Percentiles rank a stretch among this genome's conserved stretches.
Conservation (phyloP, 2,888 invertebrate genomes). For the Epinotia demarniana region DNA sequence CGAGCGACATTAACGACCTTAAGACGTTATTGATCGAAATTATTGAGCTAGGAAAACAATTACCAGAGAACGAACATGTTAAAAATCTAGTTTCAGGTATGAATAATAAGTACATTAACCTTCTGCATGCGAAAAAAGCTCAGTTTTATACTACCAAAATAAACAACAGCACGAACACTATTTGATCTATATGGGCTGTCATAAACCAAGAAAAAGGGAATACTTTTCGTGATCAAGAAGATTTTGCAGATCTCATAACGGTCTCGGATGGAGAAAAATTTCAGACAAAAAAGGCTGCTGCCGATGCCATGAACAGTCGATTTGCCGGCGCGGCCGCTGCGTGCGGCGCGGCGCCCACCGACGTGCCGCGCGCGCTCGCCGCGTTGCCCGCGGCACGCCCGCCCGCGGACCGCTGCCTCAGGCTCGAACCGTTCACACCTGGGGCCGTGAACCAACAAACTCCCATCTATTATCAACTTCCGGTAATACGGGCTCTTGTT, state of each 20-base stretch:
- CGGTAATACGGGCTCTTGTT: too few species aligned
- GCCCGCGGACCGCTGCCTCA: slow-evolving; percentile 17
- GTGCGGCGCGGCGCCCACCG: slow-evolving; percentile 4
- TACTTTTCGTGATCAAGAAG: neutral
- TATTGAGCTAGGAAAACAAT: neutral
- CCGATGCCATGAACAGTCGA: slow-evolving; percentile 14
- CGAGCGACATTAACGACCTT: neutral
- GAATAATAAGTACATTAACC: neutral
- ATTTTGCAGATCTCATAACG: neutral
- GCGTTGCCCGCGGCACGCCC: neutral
- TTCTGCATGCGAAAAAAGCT: neutral
- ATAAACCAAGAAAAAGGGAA: slow-evolving; percentile 8
- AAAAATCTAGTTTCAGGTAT: neutral
- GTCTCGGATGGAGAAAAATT: neutral
- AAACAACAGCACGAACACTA: neutral
- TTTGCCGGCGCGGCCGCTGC: slow-evolving; percentile 19
- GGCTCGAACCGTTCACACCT: neutral
- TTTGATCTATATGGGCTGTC: neutral
- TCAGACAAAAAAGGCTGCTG: neutral
- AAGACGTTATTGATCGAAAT: slow-evolving; percentile 9
- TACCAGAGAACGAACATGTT: neutral
- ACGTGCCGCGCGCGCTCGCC: slow-evolving; percentile 13
- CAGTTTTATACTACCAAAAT: neutral
- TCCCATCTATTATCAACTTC: too few species aligned
- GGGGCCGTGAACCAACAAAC: too few species aligned